Conservation (phyloP, 2,797 vertebrate genomes). For the Rhabdomys pumilio region DNA sequence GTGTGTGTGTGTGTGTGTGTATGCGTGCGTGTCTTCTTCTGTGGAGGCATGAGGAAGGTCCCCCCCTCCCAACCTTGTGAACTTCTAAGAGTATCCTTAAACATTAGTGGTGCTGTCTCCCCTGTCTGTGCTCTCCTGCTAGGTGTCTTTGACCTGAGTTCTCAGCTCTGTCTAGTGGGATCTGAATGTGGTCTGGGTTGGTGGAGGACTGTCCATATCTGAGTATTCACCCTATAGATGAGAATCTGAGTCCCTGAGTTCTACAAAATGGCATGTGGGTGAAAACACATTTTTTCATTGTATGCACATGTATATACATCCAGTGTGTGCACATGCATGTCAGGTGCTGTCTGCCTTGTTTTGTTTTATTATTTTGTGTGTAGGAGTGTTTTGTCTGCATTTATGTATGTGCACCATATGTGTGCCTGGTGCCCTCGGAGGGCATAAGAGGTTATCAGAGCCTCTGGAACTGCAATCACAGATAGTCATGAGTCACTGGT, state of each 20-base stretch:
- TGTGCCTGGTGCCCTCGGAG: background rate
- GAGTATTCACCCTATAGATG: background rate
- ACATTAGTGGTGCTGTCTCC: background rate
- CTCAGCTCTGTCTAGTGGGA: background rate
- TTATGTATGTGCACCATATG: background rate
- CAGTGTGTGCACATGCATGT: background rate
- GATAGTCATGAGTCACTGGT: background rate
- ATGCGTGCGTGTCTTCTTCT: background rate
- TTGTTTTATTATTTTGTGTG: background rate
- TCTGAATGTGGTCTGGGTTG: background rate
- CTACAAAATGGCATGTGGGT: background rate
- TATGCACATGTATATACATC: background rate
- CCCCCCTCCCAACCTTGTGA: background rate
- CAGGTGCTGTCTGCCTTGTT: background rate
- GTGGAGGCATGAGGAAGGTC: background rate
- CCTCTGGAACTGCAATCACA: background rate
- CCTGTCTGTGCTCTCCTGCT: background rate
- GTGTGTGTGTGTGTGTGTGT: background rate
- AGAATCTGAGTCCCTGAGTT: background rate
- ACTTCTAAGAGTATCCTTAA: background rate
- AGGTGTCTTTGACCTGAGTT: slow-evolving; percentile 25
- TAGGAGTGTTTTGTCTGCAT: background rate
- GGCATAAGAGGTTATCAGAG: background rate
- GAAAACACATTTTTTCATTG: background rate
- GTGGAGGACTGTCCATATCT: background rate